A percentile compares a stretch with the other conserved stretches of the same genome.
phyloP scores from a whole-genome alignment of 2,113 vertebrate genomes.

The Lichenostomus cassidix region DNA sequence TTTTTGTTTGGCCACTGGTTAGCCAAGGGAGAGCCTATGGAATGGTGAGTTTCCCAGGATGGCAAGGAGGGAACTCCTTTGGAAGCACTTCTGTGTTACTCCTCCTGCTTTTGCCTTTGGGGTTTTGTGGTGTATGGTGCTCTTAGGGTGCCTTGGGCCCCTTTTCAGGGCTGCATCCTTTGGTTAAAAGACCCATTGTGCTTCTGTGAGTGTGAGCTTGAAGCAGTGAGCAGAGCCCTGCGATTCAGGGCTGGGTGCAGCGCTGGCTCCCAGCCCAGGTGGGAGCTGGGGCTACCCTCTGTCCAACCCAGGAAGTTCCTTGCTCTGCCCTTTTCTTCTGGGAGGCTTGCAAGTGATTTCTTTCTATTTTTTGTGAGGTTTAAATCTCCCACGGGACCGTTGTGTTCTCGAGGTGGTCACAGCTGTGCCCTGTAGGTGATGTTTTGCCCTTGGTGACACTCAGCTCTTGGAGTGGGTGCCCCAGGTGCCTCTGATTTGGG shows the following conservation, averaged over 20 bases:
- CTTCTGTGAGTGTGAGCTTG: rapidly evolving
- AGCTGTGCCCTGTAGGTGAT: neutral
- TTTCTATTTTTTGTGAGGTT: neutral
- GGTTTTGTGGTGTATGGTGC: neutral
- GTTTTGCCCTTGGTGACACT: neutral
- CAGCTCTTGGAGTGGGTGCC: neutral
- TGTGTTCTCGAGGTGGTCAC: neutral
- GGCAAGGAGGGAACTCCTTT: neutral
- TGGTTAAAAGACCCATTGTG: neutral
- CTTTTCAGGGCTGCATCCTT: neutral
- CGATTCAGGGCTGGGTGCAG: neutral
- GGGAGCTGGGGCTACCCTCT: neutral
- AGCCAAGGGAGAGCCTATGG: rapidly evolving
- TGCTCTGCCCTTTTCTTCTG: neutral
- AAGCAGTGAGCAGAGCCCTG: neutral
- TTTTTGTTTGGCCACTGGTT: neutral
- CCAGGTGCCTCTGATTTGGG: neutral
- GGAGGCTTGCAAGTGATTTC: neutral
- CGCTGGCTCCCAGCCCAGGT: neutral
- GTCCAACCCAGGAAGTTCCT: neutral
- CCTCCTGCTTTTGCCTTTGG: neutral
- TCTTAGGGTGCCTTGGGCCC: neutral
- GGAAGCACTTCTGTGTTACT: neutral
- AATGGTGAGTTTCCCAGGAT: rapidly evolving
- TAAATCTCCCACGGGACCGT: neutral